phyloP scores from a whole-genome alignment of 1,140 invertebrate species.

The Polyergus mexicanus region DNA sequence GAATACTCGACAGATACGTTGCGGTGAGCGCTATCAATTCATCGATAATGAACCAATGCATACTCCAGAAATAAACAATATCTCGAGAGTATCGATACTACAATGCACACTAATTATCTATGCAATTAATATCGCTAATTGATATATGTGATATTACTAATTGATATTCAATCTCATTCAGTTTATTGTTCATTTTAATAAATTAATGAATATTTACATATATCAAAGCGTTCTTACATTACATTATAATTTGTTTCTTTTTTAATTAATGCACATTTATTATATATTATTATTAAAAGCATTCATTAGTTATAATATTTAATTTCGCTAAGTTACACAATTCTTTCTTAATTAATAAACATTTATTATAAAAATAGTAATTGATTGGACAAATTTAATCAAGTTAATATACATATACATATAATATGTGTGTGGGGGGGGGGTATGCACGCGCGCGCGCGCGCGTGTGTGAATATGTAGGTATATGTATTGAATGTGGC shows the following conservation, averaged over 20 bases:
- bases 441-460: no score
- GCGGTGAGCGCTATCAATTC: constrained; percentile 38
- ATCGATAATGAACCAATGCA: constrained; percentile 20
- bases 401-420: no score
- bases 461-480: no score
- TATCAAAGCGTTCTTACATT: background rate
- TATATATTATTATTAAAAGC: background rate
- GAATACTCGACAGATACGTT: constrained; percentile 36
- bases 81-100: constrained; percentile 2
- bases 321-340: no score
- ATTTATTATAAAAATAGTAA: no score
- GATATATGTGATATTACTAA: background rate
- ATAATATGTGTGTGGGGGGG: no score
- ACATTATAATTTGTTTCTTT: background rate
- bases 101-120: constrained; percentile 26
- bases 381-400: no score
- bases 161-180: constrained; percentile 24
- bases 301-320: no score
- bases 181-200: constrained; percentile 8
- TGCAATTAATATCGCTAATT: constrained; percentile 31
- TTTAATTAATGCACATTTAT: background rate
- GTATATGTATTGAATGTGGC: background rate
- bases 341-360: no score
- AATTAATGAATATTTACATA: background rate
- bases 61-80: constrained; percentile 38